Base-by-base conservation (phyloP, 1,140 invertebrate genomes). In the Batillaria attramentaria region DNA sequence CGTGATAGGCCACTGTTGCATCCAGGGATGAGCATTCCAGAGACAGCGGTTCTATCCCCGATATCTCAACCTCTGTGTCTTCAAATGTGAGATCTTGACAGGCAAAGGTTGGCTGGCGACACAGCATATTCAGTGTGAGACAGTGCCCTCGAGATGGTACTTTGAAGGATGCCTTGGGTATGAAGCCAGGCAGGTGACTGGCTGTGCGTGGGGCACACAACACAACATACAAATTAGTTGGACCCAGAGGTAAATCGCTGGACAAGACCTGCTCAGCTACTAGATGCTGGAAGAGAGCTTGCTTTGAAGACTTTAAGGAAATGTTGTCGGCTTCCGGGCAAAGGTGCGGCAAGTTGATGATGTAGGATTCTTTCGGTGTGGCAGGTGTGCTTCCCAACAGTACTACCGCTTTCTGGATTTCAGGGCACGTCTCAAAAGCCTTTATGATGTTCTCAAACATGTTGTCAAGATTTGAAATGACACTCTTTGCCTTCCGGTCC, bases 351-450 rank as follows among this genome's bases (percentile, higher is more conserved):
- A 89, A 74, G 39, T 79, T 83, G 10, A 89, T 82, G 28, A 86
- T 6, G 77, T 84, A 89, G 0, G 82, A 79, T 82, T 89, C 88
- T 73, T 86, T 89, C 46, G 88, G 88, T 50, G 83, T 87, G n/a
- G 87, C 74, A 31, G 83, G 70, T 16, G 87, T 88, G 18, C 84
- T 84, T 37, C 88, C 88, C 24, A 89, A 72, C 13, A 87, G 39
- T 54, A 89, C 62, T 24, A 84, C 39, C 62, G 84, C 82, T 62
- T 85, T 78, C 8, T 84, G 69, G 60, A 89, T 84, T 81, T 88
- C 86, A 37, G 87, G 86, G 70, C 85, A 88, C 16, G 72, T 35
- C 37, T 86, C 84, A 79, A 89, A 89, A 66, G 83, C 83, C 57
- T 84, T 80, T n/a, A 73, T 33, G 24, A 89, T 60, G 39, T 83